A percentile compares a stretch with the other conserved stretches of the same genome.
These are phyloP conservation scores for Latrodectus geometricus DNA, from an alignment of 1,140 invertebrate species.

Conservation along the genomic window DNA sequence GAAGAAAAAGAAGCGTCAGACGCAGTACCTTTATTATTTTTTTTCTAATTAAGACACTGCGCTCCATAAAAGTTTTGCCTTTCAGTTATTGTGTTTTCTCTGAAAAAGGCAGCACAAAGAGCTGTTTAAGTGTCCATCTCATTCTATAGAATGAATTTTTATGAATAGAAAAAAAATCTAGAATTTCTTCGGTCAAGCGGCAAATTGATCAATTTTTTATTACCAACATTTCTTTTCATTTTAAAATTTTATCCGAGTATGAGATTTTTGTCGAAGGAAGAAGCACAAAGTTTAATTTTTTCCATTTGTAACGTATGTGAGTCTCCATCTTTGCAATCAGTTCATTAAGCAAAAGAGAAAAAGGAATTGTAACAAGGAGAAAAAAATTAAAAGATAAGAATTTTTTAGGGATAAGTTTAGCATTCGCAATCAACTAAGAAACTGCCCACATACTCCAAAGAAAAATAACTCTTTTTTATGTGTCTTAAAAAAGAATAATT, in stretches of 20 bases:
- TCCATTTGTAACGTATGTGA: neutral
- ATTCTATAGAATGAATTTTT: constrained; percentile 8
- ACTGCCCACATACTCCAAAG: constrained; percentile 8
- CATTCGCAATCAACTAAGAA: constrained; percentile 35
- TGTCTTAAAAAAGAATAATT: constrained; percentile 12
- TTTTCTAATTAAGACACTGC: neutral
- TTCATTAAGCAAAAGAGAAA: constrained; percentile 37
- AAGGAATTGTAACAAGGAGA: neutral
- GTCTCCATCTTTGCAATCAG: constrained; percentile 31
- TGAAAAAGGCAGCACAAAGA: constrained; percentile 19
- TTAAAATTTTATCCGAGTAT: constrained; percentile 33
- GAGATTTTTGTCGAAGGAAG: constrained; percentile 9
- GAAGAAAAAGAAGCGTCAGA: constrained; percentile 19
- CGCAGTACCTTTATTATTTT: constrained; percentile 15
- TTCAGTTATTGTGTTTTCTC: constrained; percentile 51
- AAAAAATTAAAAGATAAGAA: neutral
- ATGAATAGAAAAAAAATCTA: neutral
- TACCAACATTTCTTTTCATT: neutral
- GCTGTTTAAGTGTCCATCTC: constrained; percentile 28
- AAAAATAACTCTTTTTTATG: constrained; percentile 17
- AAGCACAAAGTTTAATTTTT: neutral
- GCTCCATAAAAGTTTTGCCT: constrained; percentile 28
- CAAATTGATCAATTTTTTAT: constrained; percentile 38
- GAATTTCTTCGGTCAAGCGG: constrained; percentile 39
- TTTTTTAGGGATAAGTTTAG: constrained; percentile 21